Evolutionary conservation across 2,888 invertebrate species (phyloP).

Genomic region (Chesias legatella): DNA sequence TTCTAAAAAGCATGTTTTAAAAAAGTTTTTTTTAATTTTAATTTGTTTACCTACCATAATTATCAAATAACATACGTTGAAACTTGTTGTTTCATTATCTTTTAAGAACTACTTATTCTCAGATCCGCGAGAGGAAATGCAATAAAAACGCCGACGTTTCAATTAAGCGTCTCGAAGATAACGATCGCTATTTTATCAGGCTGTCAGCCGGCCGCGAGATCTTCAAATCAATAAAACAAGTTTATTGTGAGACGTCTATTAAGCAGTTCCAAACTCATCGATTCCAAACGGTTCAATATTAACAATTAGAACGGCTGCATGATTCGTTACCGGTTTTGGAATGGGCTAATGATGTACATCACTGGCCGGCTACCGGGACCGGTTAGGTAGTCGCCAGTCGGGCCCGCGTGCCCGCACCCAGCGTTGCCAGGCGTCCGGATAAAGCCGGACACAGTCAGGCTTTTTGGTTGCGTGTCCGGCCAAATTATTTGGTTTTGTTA

Average conservation of each 20-base stretch:
- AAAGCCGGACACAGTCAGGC: too few relatives aligned
- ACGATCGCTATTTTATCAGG: slow-evolving; percentile 10
- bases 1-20: too few relatives aligned
- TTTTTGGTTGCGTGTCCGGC: too few relatives aligned
- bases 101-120: neutral
- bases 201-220: slow-evolving; percentile 14
- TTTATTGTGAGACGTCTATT: slow-evolving; percentile 13
- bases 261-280: slow-evolving; percentile 12
- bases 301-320: slow-evolving; percentile 25
- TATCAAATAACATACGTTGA: too few relatives aligned
- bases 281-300: slow-evolving; percentile 18
- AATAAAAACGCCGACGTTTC: slow-evolving; percentile 16
- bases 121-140: slow-evolving; percentile 1
- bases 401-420: slow-evolving; percentile 34
- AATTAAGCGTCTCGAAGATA: slow-evolving; percentile 12
- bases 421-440: too few relatives aligned
- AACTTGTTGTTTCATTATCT: too few relatives aligned
- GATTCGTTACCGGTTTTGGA: slow-evolving; percentile 55
- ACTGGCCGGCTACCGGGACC: slow-evolving; percentile 51
- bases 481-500: too few relatives aligned
- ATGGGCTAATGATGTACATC: slow-evolving; percentile 57
- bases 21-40: too few relatives aligned
- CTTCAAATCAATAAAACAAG: slow-evolving; percentile 15
- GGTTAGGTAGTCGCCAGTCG: slow-evolving; percentile 56
- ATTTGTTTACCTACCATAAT: too few relatives aligned